phyloP scores from a whole-genome alignment of 2,888 invertebrate genomes.

The Neuroscelio doddi region DNA sequence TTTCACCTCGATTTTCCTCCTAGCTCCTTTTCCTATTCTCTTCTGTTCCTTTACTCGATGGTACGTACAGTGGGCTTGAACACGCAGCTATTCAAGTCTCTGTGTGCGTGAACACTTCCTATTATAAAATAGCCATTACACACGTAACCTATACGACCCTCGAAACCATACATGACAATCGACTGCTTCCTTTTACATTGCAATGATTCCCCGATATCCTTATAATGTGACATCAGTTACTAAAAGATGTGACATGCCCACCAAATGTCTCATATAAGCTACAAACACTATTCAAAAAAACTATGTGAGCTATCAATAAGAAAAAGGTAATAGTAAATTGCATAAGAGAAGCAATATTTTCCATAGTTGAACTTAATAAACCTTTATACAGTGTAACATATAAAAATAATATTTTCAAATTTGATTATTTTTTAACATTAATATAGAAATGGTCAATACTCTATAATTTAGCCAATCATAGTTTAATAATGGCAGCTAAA shows the following conservation, averaged over 20 bases:
- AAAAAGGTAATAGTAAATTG: too few species aligned
- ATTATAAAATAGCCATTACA: constrained; percentile 38
- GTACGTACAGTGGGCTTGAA: background rate
- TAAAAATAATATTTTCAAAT: too few species aligned
- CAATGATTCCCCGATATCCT: constrained; percentile 11
- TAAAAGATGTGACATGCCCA: constrained; percentile 28
- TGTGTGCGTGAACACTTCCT: constrained; percentile 30
- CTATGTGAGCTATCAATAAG: constrained; percentile 5
- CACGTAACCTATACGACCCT: constrained; percentile 13
- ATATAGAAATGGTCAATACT: too few species aligned
- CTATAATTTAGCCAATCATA: too few species aligned
- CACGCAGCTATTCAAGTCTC: background rate
- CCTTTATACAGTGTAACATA: too few species aligned
- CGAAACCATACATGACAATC: constrained; percentile 9
- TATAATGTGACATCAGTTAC: constrained; percentile 25
- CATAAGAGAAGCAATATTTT: too few species aligned
- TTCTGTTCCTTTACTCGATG: background rate
- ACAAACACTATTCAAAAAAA: background rate
- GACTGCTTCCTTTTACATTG: constrained; percentile 13
- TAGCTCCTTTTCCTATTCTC: background rate
- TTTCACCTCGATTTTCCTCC: constrained; percentile 21
- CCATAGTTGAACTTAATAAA: too few species aligned
- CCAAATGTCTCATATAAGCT: constrained; percentile 19
- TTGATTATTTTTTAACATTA: too few species aligned
- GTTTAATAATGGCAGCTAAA: too few species aligned